phyloP scores from a whole-genome alignment of 35 echinoderm and acorn worm genomes.

The Ptychodera flava region DNA sequence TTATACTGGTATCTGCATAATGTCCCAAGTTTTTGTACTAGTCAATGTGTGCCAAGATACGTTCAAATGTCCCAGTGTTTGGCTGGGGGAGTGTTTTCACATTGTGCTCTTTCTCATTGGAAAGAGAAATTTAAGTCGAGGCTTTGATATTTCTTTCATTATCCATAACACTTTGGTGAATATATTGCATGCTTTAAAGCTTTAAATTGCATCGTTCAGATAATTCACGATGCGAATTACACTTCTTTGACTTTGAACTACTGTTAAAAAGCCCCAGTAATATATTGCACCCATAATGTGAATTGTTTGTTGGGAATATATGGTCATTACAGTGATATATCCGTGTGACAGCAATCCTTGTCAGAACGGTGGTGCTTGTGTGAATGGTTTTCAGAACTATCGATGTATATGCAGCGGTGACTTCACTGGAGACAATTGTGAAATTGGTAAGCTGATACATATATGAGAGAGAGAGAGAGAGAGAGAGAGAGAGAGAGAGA shows the following conservation, averaged over 20 bases:
- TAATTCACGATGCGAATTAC: conserved; percentile 29
- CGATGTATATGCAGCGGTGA: conserved; percentile 43
- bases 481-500: not conserved
- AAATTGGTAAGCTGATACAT: conserved; percentile 4
- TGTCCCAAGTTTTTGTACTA: too few species aligned
- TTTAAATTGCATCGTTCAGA: conserved; percentile 16
- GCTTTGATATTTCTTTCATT: not conserved
- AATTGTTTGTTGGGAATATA: conserved; percentile 15
- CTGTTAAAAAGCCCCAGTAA: conserved; percentile 42
- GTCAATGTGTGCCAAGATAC: too few species aligned
- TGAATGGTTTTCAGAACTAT: conserved; percentile 49
- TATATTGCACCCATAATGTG: not conserved
- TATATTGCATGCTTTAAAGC: conserved; percentile 20
- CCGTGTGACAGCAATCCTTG: conserved; percentile 56
- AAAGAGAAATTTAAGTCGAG: not conserved
- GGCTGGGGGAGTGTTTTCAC: not conserved
- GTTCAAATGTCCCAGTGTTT: too few species aligned
- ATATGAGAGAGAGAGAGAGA: not conserved
- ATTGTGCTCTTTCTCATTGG: not conserved
- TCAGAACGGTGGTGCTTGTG: conserved; percentile 46
- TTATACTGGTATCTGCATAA: too few species aligned
- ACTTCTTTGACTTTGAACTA: conserved; percentile 43
- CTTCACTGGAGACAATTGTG: conserved; percentile 60
- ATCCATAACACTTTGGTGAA: not conserved
- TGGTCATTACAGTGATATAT: conserved; percentile 39